Percentiles rank a stretch among this genome's conserved stretches.
phyloP scores from a whole-genome alignment of 2,888 invertebrate genomes.

The Drosophila lacicola region DNA sequence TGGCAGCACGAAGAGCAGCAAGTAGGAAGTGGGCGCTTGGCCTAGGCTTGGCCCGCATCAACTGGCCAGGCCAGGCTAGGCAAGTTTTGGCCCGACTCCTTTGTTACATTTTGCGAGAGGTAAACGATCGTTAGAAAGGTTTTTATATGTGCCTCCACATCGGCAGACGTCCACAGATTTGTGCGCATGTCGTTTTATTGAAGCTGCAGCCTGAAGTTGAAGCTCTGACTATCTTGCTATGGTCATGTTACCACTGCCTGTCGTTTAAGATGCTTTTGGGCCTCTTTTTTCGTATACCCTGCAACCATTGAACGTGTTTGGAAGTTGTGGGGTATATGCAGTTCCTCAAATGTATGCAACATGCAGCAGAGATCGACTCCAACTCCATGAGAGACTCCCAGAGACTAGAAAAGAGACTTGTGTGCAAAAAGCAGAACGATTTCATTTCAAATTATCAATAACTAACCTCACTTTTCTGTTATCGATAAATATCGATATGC shows the following conservation, averaged over 20 bases:
- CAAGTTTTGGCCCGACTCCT: constrained; percentile 71
- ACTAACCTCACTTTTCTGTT: background rate
- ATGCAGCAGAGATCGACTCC: no score
- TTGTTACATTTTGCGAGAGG: constrained; percentile 80
- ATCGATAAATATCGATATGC: background rate
- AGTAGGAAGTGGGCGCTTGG: constrained; percentile 80
- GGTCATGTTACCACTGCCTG: constrained; percentile 72
- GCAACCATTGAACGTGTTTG: background rate
- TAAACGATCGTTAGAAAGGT: constrained; percentile 82
- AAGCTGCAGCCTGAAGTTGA: constrained; percentile 45
- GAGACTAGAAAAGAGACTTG: no score
- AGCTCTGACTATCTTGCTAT: constrained; percentile 62
- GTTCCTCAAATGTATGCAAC: no score
- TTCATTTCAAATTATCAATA: no score
- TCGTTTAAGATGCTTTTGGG: constrained; percentile 77
- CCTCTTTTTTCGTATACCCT: constrained; percentile 23
- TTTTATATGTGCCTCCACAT: constrained; percentile 59
- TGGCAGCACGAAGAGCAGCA: constrained; percentile 48
- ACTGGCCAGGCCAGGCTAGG: constrained; percentile 46
- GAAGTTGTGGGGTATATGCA: background rate
- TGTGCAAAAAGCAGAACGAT: no score
- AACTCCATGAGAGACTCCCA: no score
- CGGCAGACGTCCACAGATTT: constrained; percentile 70
- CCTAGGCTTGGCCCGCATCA: constrained; percentile 67
- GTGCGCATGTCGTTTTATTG: constrained; percentile 74